Base-by-base conservation (phyloP, 2,113 vertebrate species). In the Phrynocephalus versicolor region DNA sequence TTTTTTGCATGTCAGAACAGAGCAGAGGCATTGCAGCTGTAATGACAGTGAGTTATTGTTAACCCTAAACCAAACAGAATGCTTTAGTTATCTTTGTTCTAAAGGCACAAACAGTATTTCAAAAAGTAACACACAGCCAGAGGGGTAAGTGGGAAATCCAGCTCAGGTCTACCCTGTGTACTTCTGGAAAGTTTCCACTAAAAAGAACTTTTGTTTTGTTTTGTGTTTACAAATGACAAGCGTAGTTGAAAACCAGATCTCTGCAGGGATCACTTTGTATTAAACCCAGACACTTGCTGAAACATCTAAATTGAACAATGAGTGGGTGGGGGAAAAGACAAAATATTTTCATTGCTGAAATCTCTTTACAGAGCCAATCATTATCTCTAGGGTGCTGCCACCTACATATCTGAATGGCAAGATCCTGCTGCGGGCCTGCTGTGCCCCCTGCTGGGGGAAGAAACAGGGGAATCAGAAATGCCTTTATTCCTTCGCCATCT, bases 311-410 rank as follows among this genome's bases (percentile, higher is more conserved):
- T 87, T 93, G 89, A 94, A 88, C 88, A 90, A 93, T 55, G n/a
- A 79, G 81, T 71, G 58, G 85, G 79, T 76, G 81, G 78, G 39
- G 80, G 88, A 90, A 93, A 88, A 69, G 85, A 92, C 87, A 92
- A 93, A 94, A 75, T 90, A 92, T 92, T 93, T 94, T 91, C 87
- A 92, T 92, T 90, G 83, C 91, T 93, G 64, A 85, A 91, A 73
- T 93, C 86, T 88, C 65, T 88, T 94, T 90, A 80, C 1, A 92
- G 90, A 93, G 79, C 79, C 69, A 90, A 76, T 74, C 83, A 89
- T 87, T 94, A 89, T 89, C 92, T 93, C 89, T 89, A 88, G 92
- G 89, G 93, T 92, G 86, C 77, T 94, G 94, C 93, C 94, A 93
- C 91, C 92, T 91, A 92, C 94, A 87, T 89, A 91, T 7, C 27